A percentile compares a stretch with the other conserved stretches of the same genome.
phyloP scores from a whole-genome alignment of 1,140 invertebrate genomes.

The Orussus abietinus region DNA sequence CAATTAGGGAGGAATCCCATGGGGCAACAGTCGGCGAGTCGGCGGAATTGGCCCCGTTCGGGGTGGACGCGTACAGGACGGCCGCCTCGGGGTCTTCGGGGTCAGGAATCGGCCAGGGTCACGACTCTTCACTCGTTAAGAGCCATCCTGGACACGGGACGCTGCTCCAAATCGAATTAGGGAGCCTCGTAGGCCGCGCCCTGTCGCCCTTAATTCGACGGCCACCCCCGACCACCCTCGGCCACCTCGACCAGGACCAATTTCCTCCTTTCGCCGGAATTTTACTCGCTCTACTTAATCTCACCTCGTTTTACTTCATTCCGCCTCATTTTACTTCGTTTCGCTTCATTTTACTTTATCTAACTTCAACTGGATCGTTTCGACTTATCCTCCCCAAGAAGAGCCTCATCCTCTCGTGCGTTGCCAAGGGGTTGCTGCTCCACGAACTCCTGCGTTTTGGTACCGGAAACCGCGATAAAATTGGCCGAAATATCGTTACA shows the following conservation, averaged over 20 bases:
- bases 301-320: neutral
- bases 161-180: too few species aligned
- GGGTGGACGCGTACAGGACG: slow-evolving; percentile 47
- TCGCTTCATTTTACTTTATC: too few species aligned
- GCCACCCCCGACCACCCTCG: slow-evolving; percentile 8
- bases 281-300: neutral
- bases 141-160: too few species aligned
- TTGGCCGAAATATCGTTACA: too few species aligned
- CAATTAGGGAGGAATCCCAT: slow-evolving; percentile 44
- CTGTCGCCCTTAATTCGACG: slow-evolving; percentile 8
- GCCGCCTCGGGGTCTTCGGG: slow-evolving; percentile 35
- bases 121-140: slow-evolving; percentile 42
- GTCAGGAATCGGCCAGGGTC: slow-evolving; percentile 40
- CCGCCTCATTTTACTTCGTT: too few species aligned
- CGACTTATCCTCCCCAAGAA: too few species aligned
- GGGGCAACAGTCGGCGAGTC: slow-evolving; percentile 42
- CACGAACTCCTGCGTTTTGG: too few species aligned
- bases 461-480: too few species aligned
- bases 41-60: slow-evolving; percentile 48
- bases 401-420: too few species aligned
- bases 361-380: too few species aligned
- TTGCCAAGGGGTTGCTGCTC: too few species aligned
- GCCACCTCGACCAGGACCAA: slow-evolving; percentile 9
- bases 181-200: slow-evolving; percentile 10
- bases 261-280: slow-evolving; percentile 1